Evolutionary conservation across 2,888 invertebrate genomes (phyloP), one percentile per base, ranked within the genome.

Genomic region (Synergus itoensis): DNA sequence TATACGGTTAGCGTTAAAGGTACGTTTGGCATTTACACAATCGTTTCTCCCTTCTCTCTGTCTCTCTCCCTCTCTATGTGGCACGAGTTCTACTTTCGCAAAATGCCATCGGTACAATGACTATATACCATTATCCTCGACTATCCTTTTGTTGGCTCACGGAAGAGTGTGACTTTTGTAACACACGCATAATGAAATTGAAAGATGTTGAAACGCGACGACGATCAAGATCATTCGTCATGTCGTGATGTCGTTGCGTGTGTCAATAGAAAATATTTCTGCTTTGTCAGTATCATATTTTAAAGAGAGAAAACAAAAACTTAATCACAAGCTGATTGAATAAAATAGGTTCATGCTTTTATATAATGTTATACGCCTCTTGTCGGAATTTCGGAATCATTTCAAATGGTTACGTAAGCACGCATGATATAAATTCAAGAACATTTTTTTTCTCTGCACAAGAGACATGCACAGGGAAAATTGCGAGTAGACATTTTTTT

Each of bases 61-160:
- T 76, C 77, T 64, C 76, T 81, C 76, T 57, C 65, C 75, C 76
- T 79, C 69, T 60, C 73, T 48, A 69, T 60, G 75, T 8, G 78
- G 40, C 65, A 28, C 36, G 63, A 40, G 65, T 76, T 79, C 76
- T 53, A 57, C 65, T 45, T 40, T 63, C 65, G 67, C 48, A 40
- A 28, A 57, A 57, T 57, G 57, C 57, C 57, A 57, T 57, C 57
- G 57, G 57, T 18, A 57, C n/a, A 57, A 18, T 3, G 57, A 18
- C n/a, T 57, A 11, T 57, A 18, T 53, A 53, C 16, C 9, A 18
- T 16, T 57, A 57, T 18, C 9, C 57, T 57, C 18, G 57, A 18
- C 57, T 57, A 57, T 57, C 57, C 9, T 57, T 57, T 18, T 57
- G 57, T 7, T 57, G 57, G 9, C n/a, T 57, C 57, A 18, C 18